phyloP scores from a whole-genome alignment of 2,797 vertebrate genomes.

The Myotis vivesi region DNA sequence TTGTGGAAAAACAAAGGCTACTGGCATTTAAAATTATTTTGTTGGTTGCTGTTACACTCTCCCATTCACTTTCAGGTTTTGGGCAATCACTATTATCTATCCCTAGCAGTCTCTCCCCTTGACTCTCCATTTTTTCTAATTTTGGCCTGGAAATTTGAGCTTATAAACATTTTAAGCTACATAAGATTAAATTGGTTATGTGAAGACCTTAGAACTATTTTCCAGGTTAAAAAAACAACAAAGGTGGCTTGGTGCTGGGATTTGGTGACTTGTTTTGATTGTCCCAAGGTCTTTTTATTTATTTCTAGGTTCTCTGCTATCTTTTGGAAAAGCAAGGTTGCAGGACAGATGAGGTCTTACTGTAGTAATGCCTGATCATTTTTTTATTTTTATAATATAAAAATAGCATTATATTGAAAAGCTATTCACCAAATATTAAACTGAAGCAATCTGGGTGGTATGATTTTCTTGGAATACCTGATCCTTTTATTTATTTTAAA shows the following conservation, averaged over 20 bases:
- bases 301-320: not conserved
- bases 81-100: not conserved
- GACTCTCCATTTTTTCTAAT: not conserved
- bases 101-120: not conserved
- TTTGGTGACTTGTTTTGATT: conserved; percentile 1
- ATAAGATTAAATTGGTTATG: not conserved
- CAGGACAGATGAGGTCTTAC: not conserved
- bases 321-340: conserved; percentile 2
- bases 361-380: not conserved
- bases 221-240: not conserved
- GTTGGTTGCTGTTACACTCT: not conserved
- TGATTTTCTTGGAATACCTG: conserved; percentile 1
- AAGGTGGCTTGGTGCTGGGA: not conserved
- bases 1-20: not conserved
- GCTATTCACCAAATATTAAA: not conserved
- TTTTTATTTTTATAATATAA: conserved; percentile 12
- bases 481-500: not conserved
- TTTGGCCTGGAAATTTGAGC: not conserved
- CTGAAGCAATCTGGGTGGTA: not conserved
- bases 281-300: not conserved
- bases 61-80: not conserved
- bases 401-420: conserved; percentile 1
- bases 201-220: not conserved
- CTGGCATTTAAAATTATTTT: not conserved
- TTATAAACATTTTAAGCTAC: not conserved